Conservation (phyloP, 2,797 vertebrate genomes). For the Gallinago stenura region DNA sequence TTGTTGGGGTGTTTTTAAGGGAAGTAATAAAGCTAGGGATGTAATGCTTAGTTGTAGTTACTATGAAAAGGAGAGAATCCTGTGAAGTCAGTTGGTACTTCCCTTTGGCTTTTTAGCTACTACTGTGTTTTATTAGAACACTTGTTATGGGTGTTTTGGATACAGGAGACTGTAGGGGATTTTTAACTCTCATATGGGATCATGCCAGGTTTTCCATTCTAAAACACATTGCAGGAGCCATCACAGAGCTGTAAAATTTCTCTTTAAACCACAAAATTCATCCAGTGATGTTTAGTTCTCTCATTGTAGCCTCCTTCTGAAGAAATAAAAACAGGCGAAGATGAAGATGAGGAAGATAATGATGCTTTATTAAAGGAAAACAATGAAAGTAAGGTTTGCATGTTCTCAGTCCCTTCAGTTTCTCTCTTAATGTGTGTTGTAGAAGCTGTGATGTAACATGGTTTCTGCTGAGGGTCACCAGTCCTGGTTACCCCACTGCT, state of each 20-base stretch:
- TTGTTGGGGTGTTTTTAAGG: not conserved
- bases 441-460: not conserved
- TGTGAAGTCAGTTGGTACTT: not conserved
- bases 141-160: not conserved
- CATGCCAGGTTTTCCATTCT: not conserved
- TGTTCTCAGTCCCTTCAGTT: not conserved
- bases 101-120: not conserved
- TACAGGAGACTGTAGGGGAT: not conserved
- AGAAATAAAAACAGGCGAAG: slow-evolving; percentile 99
- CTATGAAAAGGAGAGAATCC: not conserved
- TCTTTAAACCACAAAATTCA: not conserved
- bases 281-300: slow-evolving; percentile 62
- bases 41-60: not conserved
- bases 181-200: not conserved
- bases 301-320: slow-evolving; percentile 91
- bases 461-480: not conserved
- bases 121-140: not conserved
- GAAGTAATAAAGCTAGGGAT: not conserved
- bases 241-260: not conserved
- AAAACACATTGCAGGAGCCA: not conserved
- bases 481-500: not conserved
- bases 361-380: slow-evolving; percentile 98
- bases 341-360: slow-evolving; percentile 96
- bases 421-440: not conserved
- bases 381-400: slow-evolving; percentile 91